Evolutionary conservation across 2,797 vertebrate species (phyloP), one percentile per base, ranked within the genome.

Genomic region (Gila robusta): DNA sequence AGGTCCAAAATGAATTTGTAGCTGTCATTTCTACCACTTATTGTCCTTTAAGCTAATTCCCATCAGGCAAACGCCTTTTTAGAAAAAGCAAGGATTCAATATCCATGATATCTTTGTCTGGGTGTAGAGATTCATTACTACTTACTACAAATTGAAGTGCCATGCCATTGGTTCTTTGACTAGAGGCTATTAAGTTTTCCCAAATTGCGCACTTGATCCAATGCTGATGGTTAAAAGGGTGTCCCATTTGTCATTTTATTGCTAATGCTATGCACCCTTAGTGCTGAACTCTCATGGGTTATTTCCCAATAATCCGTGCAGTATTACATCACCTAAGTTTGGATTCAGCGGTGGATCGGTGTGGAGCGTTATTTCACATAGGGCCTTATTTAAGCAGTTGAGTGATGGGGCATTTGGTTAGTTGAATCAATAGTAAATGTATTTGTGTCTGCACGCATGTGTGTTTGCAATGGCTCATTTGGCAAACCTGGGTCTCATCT

Each of bases 401-500:
- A 84, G 64, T 78, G 47, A 84, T 80, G 82, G 59, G 59, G 6
- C 49, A 66, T 71, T 35, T 28, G 69, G 47, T 56, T 72, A 66
- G 77, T 52, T 66, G 44, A 62, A 83, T 74, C 77, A 81, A 62
- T 26, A 52, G 54, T 59, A 81, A 37, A 28, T 26, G 26, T 70
- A 80, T 84, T 84, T 70, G 64, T 17, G 41, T 80, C 66, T 79
- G 59, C 32, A 12, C 10, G 23, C 32, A 67, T 77, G 79, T 56
- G 59, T 81, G 47, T 47, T 66, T 83, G 59, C 72, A 54, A 19
- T 67, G 72, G 72, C 59, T 77, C 41, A 83, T 77, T 84, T 78
- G 72, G 44, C 37, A 84, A 78, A 84, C 74, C 47, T 83, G 32
- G 52, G 35, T 56, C 70, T 83, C 76, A 59, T 77, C 77, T 70